Evolutionary conservation across 2,113 vertebrate species (phyloP).

Genomic region (Rousettus leschenaultii): DNA sequence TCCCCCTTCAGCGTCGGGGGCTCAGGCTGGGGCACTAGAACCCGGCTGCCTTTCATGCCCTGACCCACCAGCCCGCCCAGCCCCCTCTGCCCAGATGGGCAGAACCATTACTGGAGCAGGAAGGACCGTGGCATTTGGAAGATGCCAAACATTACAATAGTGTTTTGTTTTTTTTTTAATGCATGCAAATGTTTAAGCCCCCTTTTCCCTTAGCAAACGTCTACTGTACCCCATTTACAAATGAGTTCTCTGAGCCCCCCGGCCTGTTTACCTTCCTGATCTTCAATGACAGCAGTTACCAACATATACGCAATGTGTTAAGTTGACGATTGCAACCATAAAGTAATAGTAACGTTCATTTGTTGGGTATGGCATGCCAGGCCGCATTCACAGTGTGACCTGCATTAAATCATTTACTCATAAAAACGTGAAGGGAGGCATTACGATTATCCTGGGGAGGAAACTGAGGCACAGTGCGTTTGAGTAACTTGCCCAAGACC

Average conservation of each 20-base stretch:
- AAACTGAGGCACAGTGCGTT: not conserved
- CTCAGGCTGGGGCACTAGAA: not conserved
- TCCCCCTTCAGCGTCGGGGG: no score
- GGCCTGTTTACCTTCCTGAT: not conserved
- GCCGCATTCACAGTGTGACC: no score
- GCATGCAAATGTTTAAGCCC: not conserved
- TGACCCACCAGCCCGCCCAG: not conserved
- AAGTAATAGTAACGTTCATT: not conserved
- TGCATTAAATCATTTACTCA: not conserved
- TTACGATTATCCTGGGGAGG: not conserved
- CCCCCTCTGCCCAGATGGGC: no score
- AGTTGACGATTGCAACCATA: not conserved
- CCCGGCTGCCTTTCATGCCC: not conserved
- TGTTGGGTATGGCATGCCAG: not conserved
- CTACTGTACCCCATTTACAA: not conserved
- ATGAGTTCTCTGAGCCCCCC: not conserved
- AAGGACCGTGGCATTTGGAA: not conserved
- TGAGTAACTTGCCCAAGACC: not conserved
- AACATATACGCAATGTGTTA: not conserved
- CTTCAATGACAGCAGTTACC: not conserved
- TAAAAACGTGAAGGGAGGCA: not conserved
- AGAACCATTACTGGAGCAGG: accelerated
- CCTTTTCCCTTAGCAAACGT: not conserved
- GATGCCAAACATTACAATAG: not conserved
- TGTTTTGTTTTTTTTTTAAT: not conserved